Evolutionary conservation across 2,113 vertebrate species (phyloP), one percentile per base, ranked within the genome.

Genomic region (Henicopernis longicauda): DNA sequence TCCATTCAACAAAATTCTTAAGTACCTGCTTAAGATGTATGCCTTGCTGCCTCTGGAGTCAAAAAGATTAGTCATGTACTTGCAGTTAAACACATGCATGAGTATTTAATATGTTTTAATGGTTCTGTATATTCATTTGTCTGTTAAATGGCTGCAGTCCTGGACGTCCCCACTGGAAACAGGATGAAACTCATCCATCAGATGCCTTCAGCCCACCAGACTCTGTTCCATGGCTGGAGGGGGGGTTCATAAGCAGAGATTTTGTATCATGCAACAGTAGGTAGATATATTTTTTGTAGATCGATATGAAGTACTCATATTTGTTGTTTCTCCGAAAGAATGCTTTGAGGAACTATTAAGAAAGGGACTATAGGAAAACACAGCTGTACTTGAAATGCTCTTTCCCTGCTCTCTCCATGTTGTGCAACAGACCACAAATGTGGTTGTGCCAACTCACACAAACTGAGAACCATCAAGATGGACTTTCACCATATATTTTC

Each of bases 21-120:
- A 92, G 86, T 61, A 95, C 54, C 42, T 87, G 36, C 62, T 74
- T 42, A 82, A 96, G 94, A 96, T 72, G 62, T 62, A 93, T 80
- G 73, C 50, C 78, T 58, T 73, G 45, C 61, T 95, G 81, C 89
- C 86, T 84, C 57, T 70, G 32, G 84, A 95, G 81, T 91, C 31
- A 87, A 54, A 85, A 76, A 87, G 70, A 89, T 93, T 62, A 69
- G 86, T 95, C 86, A 79, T 31, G 50, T 38, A 49, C 70, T 91
- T 89, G 86, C 84, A 93, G 66, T 87, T 85, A 87, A 97, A 82
- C 73, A 76, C 84, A 47, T 47, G 42, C 73, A 77, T 62, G 58
- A 80, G 77, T 82, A 80, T 93, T 95, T 87, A 95, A 89, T 81
- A 52, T 3, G 9, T 85, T 96, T 93, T 93, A 96, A 94, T 94